Conservation (phyloP, 1,140 invertebrate genomes). For the Oryzaephilus surinamensis region DNA sequence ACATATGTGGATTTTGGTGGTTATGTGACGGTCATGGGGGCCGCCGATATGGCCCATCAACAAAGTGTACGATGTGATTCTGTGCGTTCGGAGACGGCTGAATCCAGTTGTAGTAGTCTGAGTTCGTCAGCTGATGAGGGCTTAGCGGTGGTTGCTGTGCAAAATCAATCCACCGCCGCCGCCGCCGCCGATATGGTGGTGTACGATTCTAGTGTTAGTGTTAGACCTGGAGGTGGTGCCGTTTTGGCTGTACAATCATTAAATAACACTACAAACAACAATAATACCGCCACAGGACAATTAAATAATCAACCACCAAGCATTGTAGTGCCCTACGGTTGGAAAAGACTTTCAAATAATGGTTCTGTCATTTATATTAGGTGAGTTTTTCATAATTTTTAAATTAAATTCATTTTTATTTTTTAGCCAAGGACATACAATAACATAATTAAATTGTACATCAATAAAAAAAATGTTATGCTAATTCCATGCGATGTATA, state of each 20-base stretch:
- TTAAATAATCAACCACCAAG: constrained; percentile 13
- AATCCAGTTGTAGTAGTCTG: constrained; percentile 39
- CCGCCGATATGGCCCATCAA: constrained; percentile 23
- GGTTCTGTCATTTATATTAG: constrained; percentile 46
- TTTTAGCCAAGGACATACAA: background rate
- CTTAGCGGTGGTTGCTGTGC: constrained; percentile 24
- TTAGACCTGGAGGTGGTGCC: constrained; percentile 27
- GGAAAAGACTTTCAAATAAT: constrained; percentile 43
- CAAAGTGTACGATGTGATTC: constrained; percentile 35
- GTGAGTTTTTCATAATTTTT: constrained; percentile 29
- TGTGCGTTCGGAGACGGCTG: constrained; percentile 37
- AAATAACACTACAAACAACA: constrained; percentile 16
- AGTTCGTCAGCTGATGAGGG: constrained; percentile 34
- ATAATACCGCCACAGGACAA: constrained; percentile 12
- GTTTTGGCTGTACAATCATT: constrained; percentile 24
- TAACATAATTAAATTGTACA: too few species aligned
- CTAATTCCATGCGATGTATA: too few species aligned
- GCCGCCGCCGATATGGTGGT: constrained; percentile 28
- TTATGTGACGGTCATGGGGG: constrained; percentile 29
- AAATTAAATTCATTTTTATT: constrained; percentile 5
- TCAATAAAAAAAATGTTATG: too few species aligned
- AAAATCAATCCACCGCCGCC: constrained; percentile 13
- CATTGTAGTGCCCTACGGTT: constrained; percentile 43
- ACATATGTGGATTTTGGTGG: constrained; percentile 22
- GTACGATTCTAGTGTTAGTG: constrained; percentile 33